A percentile compares a stretch with the other conserved stretches of the same genome.
Evolutionary conservation across 2,888 invertebrate genomes (phyloP).

Genomic region (Periphyllus acericola): DNA sequence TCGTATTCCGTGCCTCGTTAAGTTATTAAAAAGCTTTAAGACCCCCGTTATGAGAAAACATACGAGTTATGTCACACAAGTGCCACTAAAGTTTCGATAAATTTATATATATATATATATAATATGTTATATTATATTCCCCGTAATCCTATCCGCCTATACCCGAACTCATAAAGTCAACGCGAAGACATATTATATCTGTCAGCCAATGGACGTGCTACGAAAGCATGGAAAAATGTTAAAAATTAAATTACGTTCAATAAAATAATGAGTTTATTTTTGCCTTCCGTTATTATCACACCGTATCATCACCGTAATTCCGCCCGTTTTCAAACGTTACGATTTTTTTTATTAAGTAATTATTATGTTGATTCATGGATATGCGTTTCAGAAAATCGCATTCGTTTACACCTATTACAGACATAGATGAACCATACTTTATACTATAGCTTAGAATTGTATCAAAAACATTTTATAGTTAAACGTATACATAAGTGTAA

Average conservation of each 20-base stretch:
- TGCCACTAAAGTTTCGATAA: conserved; percentile 22
- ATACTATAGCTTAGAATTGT: too few relatives aligned
- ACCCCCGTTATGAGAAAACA: conserved; percentile 11
- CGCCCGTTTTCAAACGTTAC: neutral
- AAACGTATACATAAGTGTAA: too few relatives aligned
- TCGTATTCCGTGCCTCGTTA: conserved; percentile 49
- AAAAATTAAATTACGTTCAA: conserved; percentile 16
- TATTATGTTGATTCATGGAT: too few relatives aligned
- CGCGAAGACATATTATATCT: conserved; percentile 12
- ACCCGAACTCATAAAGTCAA: conserved; percentile 15
- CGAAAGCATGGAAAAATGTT: neutral
- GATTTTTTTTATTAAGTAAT: neutral
- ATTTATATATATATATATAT: neutral
- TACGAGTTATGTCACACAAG: conserved; percentile 29
- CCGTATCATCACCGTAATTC: neutral
- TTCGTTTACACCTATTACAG: too few relatives aligned
- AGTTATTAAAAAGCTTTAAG: conserved; percentile 50
- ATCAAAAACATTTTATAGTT: too few relatives aligned
- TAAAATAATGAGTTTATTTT: neutral
- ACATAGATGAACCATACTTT: too few relatives aligned
- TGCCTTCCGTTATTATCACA: neutral
- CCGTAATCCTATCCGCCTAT: neutral
- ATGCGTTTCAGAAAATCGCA: too few relatives aligned
- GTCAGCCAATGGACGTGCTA: neutral
- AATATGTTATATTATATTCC: conserved; percentile 1